Conservation (phyloP, 1,140 invertebrate species). For the Cydia fagiglandana region DNA sequence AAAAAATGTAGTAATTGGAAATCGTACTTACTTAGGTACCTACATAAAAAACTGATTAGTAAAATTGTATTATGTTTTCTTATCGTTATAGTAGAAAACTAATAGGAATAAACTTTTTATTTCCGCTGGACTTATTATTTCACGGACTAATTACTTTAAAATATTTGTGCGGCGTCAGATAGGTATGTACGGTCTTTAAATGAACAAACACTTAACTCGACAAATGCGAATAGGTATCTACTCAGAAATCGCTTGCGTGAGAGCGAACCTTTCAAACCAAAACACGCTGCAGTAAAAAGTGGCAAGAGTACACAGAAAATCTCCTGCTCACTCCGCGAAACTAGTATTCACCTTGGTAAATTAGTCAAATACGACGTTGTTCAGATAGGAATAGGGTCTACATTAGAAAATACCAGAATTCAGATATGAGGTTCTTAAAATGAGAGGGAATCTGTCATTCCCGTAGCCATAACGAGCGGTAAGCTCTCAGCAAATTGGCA, state of each 20-base stretch:
- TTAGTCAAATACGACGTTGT: not conserved
- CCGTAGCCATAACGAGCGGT: slow-evolving; percentile 17
- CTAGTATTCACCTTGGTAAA: not conserved
- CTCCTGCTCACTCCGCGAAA: not conserved
- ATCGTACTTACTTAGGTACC: too few species aligned
- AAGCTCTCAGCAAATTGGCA: slow-evolving; percentile 30
- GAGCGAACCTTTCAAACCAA: slow-evolving; percentile 19
- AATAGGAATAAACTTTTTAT: not conserved
- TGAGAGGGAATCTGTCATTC: slow-evolving; percentile 8
- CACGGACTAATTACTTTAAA: not conserved
- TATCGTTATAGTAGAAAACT: too few species aligned
- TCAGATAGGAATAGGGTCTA: not conserved
- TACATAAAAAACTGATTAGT: too few species aligned
- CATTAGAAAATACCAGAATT: not conserved
- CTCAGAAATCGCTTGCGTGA: slow-evolving; percentile 24
- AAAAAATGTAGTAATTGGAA: too few species aligned
- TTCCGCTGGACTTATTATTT: not conserved
- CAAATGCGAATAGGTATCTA: slow-evolving; percentile 2
- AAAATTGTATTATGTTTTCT: too few species aligned
- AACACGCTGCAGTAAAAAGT: slow-evolving; percentile 23
- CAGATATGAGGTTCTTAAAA: not conserved
- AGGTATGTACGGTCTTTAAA: not conserved
- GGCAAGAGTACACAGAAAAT: slow-evolving; percentile 13
- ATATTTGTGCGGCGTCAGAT: not conserved
- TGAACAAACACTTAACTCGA: not conserved